Conservation (phyloP, 2,113 vertebrate species). For the Thunnus thynnus region DNA sequence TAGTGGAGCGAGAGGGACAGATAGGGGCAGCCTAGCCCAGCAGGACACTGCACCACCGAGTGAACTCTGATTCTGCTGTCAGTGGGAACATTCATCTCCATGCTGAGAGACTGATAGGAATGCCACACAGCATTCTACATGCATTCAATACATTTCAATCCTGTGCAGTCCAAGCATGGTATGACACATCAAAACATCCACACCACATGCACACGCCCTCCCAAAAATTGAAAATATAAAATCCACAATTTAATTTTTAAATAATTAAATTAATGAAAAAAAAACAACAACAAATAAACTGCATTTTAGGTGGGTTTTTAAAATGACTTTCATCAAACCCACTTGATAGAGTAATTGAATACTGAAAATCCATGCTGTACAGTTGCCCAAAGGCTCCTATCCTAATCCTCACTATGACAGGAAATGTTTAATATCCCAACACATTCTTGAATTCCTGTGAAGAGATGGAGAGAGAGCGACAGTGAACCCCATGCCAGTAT, state of each 20-base stretch:
- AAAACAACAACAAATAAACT: slow-evolving; percentile 31
- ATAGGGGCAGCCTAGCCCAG: slow-evolving; percentile 49
- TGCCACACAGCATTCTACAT: slow-evolving; percentile 75
- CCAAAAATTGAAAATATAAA: not conserved
- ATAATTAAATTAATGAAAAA: slow-evolving; percentile 12
- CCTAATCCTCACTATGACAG: slow-evolving; percentile 79
- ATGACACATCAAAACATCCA: slow-evolving; percentile 56
- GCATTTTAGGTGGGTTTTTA: slow-evolving; percentile 45
- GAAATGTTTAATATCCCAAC: slow-evolving; percentile 80
- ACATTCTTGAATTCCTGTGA: slow-evolving; percentile 69
- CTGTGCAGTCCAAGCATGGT: slow-evolving; percentile 38
- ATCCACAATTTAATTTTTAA: slow-evolving; percentile 42
- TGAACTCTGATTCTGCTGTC: slow-evolving; percentile 77
- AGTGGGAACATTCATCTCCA: slow-evolving; percentile 73
- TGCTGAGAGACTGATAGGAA: slow-evolving; percentile 81
- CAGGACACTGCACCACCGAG: slow-evolving; percentile 64
- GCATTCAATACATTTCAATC: slow-evolving; percentile 67
- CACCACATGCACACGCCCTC: slow-evolving; percentile 9
- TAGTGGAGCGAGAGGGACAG: slow-evolving; percentile 19
- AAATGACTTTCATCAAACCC: slow-evolving; percentile 59
- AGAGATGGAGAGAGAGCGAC: slow-evolving; percentile 67
- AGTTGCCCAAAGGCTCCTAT: slow-evolving; percentile 74
- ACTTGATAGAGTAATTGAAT: slow-evolving; percentile 76
- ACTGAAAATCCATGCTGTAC: slow-evolving; percentile 70
- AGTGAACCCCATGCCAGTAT: slow-evolving; percentile 72